These are phyloP conservation scores for Borostomias antarcticus DNA, from an alignment of 2,797 vertebrate species.

Conservation along the genomic window DNA sequence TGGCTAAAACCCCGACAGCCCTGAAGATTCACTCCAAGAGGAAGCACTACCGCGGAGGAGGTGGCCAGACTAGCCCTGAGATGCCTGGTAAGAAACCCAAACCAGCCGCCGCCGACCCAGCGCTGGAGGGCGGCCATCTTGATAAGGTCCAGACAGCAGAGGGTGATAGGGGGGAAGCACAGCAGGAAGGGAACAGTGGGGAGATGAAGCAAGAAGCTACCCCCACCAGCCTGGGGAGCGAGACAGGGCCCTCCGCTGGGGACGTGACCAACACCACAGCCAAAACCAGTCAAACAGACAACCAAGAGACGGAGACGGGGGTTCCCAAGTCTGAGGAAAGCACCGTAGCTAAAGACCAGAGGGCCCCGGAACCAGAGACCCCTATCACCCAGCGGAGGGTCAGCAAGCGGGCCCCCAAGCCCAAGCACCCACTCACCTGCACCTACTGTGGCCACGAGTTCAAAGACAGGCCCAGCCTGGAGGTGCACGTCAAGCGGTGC, in stretches of 20 bases:
- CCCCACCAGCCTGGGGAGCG: conserved; percentile 44
- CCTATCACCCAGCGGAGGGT: conserved; percentile 62
- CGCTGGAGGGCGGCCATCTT: conserved; percentile 11
- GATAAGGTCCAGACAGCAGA: not conserved
- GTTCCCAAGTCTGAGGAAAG: conserved; percentile 67
- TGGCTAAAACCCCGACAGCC: conserved; percentile 72
- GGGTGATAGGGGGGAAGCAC: not conserved
- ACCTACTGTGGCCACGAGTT: conserved; percentile 77
- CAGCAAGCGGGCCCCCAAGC: conserved; percentile 68
- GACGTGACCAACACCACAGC: conserved; percentile 46
- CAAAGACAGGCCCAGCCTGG: conserved; percentile 70
- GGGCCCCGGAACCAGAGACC: conserved; percentile 60
- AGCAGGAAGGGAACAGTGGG: not conserved
- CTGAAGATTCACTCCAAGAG: conserved; percentile 77
- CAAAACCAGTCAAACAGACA: conserved; percentile 62
- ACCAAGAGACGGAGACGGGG: conserved; percentile 68
- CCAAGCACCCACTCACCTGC: conserved; percentile 71
- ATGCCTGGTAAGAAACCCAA: conserved; percentile 14
- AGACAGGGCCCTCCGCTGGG: conserved; percentile 38
- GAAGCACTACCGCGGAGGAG: conserved; percentile 60
- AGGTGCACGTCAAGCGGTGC: conserved; percentile 71
- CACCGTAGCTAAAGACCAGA: conserved; percentile 68
- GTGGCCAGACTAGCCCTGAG: conserved; percentile 7
- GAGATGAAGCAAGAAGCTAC: conserved; percentile 8
- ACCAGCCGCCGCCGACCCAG: not conserved